phyloP scores from a whole-genome alignment of 2,113 vertebrate genomes.

The Colius striatus region DNA sequence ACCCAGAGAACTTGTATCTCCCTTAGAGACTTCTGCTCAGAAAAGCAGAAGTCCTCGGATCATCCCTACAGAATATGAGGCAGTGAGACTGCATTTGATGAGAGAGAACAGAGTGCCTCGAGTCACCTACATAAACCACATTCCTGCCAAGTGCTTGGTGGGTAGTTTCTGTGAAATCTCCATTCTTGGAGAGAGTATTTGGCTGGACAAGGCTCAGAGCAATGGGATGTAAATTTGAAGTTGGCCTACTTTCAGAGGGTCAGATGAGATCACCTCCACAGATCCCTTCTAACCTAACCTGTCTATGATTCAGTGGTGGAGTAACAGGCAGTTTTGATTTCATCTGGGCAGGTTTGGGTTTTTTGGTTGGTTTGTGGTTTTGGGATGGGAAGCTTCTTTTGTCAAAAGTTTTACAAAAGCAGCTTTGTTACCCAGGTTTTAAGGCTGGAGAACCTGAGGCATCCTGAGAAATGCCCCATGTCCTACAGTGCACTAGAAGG shows the following conservation, averaged over 20 bases:
- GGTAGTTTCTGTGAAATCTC: neutral
- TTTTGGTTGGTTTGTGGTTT: neutral
- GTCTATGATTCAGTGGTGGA: neutral
- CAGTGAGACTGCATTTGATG: neutral
- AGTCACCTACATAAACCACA: neutral
- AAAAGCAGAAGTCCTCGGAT: neutral
- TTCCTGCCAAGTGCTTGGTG: neutral
- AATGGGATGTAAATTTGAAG: neutral
- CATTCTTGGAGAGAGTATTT: neutral
- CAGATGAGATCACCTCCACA: neutral
- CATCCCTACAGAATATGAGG: neutral
- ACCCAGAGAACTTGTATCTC: neutral
- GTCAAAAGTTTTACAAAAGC: neutral
- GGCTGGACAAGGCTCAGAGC: neutral
- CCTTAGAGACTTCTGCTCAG: neutral
- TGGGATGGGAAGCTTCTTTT: neutral
- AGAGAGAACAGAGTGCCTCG: neutral
- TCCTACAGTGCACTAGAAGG: neutral
- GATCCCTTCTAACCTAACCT: neutral
- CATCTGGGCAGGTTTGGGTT: neutral
- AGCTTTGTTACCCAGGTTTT: neutral
- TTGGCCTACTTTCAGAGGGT: neutral
- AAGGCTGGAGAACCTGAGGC: neutral
- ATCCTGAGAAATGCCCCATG: neutral
- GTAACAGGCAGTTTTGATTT: neutral